These are phyloP conservation scores for Parauchenoglanis ngamensis DNA, from an alignment of 2,797 vertebrate species.

Conservation along the genomic window DNA sequence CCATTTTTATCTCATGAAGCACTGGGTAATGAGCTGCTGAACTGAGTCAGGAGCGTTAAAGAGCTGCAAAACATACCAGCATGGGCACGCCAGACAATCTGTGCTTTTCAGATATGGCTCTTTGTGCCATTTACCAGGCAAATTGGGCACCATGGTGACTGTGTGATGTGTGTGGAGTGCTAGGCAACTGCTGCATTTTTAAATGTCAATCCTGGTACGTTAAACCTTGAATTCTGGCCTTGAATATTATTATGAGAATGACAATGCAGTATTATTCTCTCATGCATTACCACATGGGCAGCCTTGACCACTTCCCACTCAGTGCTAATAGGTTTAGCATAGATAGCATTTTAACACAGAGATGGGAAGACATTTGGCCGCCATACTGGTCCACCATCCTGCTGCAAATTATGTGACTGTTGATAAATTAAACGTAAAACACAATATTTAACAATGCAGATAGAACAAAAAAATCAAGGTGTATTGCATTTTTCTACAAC, in stretches of 20 bases:
- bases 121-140: slow-evolving; percentile 21
- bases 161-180: slow-evolving; percentile 31
- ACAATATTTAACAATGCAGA: not conserved
- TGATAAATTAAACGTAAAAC: not conserved
- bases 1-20: not conserved
- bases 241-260: slow-evolving; percentile 5
- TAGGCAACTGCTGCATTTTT: slow-evolving; percentile 27
- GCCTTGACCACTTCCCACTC: slow-evolving; percentile 7
- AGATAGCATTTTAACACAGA: slow-evolving; percentile 19
- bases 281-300: not conserved
- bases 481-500: not conserved
- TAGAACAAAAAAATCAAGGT: not conserved
- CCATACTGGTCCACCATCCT: not conserved
- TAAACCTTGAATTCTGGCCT: not conserved
- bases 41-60: not conserved
- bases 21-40: not conserved
- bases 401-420: not conserved
- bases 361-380: not conserved
- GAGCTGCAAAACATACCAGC: slow-evolving; percentile 9
- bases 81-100: not conserved
- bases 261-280: not conserved
- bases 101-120: slow-evolving; percentile 11
- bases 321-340: not conserved
- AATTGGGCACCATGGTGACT: slow-evolving; percentile 31
- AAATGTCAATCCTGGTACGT: slow-evolving; percentile 17